phyloP scores from a whole-genome alignment of 2,113 vertebrate genomes.

The Cyphomyrus discorhynchus region DNA sequence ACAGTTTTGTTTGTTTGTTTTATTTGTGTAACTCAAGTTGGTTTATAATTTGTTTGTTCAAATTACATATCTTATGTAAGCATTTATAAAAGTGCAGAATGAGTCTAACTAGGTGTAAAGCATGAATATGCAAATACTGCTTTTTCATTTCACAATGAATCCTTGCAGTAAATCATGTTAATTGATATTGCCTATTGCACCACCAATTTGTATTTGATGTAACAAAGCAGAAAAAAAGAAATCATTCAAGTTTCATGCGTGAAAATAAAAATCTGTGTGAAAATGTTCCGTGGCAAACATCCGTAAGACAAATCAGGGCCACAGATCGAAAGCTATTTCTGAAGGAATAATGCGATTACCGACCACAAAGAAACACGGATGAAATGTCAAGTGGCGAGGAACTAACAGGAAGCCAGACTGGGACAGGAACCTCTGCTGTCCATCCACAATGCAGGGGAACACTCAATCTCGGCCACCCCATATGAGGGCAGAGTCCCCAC shows the following conservation, averaged over 20 bases:
- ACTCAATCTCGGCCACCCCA: background rate
- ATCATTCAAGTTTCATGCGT: background rate
- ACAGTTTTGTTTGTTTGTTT: background rate
- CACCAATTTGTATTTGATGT: background rate
- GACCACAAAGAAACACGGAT: background rate
- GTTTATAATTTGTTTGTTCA: background rate
- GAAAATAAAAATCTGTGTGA: background rate
- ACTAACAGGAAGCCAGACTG: background rate
- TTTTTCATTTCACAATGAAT: background rate
- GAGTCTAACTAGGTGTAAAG: background rate
- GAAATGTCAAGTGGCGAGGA: conserved; percentile 3
- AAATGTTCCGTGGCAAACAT: background rate
- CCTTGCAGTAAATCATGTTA: background rate
- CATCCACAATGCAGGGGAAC: background rate
- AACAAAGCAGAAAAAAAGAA: background rate
- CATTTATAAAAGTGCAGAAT: background rate
- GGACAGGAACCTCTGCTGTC: background rate
- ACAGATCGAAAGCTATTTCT: background rate
- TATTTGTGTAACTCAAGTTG: background rate
- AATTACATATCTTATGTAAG: background rate
- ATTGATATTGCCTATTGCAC: background rate
- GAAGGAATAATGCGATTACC: background rate
- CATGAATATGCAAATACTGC: background rate
- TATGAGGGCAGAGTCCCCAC: background rate
- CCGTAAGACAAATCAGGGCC: background rate